Conservation (phyloP, 1,140 invertebrate genomes). For the Acromyrmex echinatior region DNA sequence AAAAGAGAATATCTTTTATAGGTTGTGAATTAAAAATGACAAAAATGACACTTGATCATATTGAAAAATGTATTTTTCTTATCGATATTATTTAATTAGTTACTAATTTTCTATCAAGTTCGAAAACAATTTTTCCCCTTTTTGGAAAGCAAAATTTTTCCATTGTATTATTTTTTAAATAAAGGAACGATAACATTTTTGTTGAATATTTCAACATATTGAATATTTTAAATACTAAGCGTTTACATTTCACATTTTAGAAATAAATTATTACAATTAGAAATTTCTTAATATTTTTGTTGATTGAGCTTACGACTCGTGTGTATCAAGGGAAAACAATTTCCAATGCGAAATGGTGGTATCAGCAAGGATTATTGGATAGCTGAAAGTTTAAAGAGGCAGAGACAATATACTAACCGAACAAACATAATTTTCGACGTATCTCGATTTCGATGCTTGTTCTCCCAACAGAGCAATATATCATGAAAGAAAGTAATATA, state of each 20-base stretch:
- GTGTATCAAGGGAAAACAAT: conserved; percentile 9
- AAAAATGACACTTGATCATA: too few relatives aligned
- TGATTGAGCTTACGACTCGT: conserved; percentile 12
- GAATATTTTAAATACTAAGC: neutral
- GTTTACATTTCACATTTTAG: neutral
- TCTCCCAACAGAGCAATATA: conserved; percentile 61
- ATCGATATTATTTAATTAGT: too few relatives aligned
- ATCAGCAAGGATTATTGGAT: conserved; percentile 29
- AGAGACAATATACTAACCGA: conserved; percentile 39
- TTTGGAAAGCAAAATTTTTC: too few relatives aligned
- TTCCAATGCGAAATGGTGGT: conserved; percentile 14
- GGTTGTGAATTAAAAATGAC: too few relatives aligned
- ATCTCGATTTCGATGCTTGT: conserved; percentile 64
- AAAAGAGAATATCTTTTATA: too few relatives aligned
- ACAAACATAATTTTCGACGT: conserved; percentile 68
- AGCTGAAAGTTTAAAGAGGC: conserved; percentile 23
- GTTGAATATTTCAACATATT: neutral
- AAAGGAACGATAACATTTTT: neutral
- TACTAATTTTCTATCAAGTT: too few relatives aligned
- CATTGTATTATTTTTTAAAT: too few relatives aligned
- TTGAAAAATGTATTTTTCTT: too few relatives aligned
- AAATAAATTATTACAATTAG: conserved; percentile 12
- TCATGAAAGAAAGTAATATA: conserved; percentile 62
- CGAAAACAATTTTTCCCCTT: too few relatives aligned
- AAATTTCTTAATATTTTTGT: conserved; percentile 30